phyloP scores from a whole-genome alignment of 2,797 vertebrate genomes.

The Choloepus didactylus region DNA sequence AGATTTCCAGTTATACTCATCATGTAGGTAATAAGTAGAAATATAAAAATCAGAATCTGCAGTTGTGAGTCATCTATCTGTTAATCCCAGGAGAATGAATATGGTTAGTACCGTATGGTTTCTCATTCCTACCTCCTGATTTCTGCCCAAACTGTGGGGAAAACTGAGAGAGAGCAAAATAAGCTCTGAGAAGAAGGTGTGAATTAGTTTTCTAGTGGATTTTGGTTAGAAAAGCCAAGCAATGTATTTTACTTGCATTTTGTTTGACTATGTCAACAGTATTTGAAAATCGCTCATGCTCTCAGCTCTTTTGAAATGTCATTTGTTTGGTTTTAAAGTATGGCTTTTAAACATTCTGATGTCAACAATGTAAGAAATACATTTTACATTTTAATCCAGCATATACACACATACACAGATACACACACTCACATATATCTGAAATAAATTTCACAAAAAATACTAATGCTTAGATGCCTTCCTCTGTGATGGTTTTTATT shows the following conservation, averaged over 20 bases:
- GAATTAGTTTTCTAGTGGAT: background rate
- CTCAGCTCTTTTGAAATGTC: background rate
- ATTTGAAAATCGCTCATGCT: background rate
- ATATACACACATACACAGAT: background rate
- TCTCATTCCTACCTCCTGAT: background rate
- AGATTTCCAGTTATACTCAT: slow-evolving; percentile 57
- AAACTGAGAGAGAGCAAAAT: background rate
- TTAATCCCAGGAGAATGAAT: slow-evolving; percentile 62
- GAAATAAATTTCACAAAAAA: background rate
- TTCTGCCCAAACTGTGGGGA: background rate
- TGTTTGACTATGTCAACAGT: background rate
- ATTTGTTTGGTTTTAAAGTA: background rate
- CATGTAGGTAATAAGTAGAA: slow-evolving; percentile 9
- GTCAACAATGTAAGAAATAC: background rate
- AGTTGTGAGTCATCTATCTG: slow-evolving; percentile 24
- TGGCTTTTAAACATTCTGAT: background rate
- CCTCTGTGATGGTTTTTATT: background rate
- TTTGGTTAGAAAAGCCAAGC: background rate
- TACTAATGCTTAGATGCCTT: background rate
- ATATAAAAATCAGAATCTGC: slow-evolving; percentile 25
- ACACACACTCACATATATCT: background rate
- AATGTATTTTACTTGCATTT: background rate
- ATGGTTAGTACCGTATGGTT: background rate
- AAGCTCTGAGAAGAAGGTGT: background rate
- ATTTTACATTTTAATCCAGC: background rate